Evolutionary conservation across 2,797 vertebrate species (phyloP).

Genomic region (Capromys pilorides): DNA sequence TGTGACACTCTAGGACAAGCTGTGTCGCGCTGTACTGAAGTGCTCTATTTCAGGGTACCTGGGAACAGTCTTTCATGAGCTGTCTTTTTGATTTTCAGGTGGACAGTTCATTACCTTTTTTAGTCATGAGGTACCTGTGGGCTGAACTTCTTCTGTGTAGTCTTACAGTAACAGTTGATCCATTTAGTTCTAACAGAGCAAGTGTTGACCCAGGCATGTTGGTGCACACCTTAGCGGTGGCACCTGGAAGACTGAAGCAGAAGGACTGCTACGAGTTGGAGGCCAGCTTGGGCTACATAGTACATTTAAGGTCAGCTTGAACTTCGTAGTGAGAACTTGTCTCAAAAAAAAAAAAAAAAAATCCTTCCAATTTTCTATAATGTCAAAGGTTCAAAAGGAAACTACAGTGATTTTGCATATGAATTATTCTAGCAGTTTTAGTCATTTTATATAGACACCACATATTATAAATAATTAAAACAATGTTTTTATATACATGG

Average conservation of each 20-base stretch:
- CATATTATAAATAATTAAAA: background rate
- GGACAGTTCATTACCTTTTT: background rate
- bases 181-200: slow-evolving; percentile 1
- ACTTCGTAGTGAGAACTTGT: background rate
- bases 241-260: background rate
- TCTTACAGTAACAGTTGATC: background rate
- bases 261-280: background rate
- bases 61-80: background rate
- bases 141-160: background rate
- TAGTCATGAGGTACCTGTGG: background rate
- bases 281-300: background rate
- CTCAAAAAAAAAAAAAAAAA: background rate
- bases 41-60: background rate
- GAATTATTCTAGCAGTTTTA: background rate
- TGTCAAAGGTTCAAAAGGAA: background rate
- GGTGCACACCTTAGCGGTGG: background rate
- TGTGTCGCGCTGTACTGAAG: background rate
- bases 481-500: background rate
- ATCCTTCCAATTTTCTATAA: background rate
- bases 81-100: background rate
- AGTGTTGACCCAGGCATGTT: background rate
- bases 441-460: background rate
- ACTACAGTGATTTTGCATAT: background rate
- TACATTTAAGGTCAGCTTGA: background rate
- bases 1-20: background rate